Evolutionary conservation across 2,888 invertebrate genomes (phyloP), one percentile per base, ranked within the genome.

Genomic region (Actias luna): DNA sequence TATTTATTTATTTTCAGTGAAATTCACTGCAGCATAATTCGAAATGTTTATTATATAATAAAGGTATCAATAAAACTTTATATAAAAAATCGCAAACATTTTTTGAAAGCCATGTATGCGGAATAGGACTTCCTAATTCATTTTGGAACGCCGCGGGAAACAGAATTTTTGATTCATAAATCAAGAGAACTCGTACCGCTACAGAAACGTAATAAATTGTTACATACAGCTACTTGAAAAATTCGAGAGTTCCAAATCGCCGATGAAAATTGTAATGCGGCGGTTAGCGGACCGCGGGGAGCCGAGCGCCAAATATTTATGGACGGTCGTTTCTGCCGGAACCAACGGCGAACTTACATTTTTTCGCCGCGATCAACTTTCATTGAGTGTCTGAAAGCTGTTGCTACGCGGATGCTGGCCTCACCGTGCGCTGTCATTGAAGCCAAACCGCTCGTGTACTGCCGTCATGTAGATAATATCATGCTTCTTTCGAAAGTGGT

Each of bases 341-440:
- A 81, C 79, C 77, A 75, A 68, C 77, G 75, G 66, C 71, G 74
- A 76, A 78, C 77, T 82, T 82, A 80, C 81, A 84, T 87, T 85
- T 87, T 83, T 84, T 82, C 80, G 79, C 79, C 78, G 76, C 79
- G 85, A 87, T 88, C 87, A 90, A 92, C 92, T 92, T 92, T 92
- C 92, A 88, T 92, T 91, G 85, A 86, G 82, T 79, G 81, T 83
- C 87, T 85, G 87, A 87, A 87, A 85, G 84, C 87, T 87, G 91
- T 92, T 91, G 89, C 92, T 85, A 92, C 77, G 91, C 92, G 92
- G 92, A 92, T 89, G 85, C 88, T 83, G 88, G 85, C 83, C 85
- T 78, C 84, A 79, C 84, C 73, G 80, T 80, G 83, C 80, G 82
- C 85, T 80, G 88, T 84, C 87, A 87, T 89, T 87, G 88, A 87